Evolutionary conservation across 2,797 vertebrate species (phyloP).

Genomic region (Percopsis omiscomaycus): DNA sequence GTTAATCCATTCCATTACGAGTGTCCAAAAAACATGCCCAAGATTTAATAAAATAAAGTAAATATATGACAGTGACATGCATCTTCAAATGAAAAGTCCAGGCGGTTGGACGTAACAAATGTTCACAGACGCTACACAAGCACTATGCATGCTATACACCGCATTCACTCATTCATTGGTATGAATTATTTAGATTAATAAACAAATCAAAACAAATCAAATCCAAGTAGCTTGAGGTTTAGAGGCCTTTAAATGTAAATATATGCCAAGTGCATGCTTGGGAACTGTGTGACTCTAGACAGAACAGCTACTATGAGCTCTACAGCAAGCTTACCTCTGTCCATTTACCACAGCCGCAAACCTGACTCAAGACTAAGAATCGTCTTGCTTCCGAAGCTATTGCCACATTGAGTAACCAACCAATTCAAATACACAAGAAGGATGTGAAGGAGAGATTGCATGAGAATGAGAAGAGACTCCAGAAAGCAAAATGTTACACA

Average conservation of each 20-base stretch:
- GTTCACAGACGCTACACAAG: constrained; percentile 33
- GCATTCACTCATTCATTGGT: constrained; percentile 50
- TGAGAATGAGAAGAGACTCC: constrained; percentile 27
- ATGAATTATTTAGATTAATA: constrained; percentile 49
- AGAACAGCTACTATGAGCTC: constrained; percentile 31
- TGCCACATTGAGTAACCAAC: constrained; percentile 60
- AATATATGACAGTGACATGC: constrained; percentile 28
- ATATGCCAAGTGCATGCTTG: constrained; percentile 52
- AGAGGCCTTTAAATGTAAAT: neutral
- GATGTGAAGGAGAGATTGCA: constrained; percentile 41
- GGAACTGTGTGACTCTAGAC: constrained; percentile 34
- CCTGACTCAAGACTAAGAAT: constrained; percentile 36
- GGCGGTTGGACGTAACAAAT: constrained; percentile 4
- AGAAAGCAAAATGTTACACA: constrained; percentile 22
- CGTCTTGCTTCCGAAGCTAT: constrained; percentile 66
- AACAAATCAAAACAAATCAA: constrained; percentile 20
- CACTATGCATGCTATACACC: constrained; percentile 20
- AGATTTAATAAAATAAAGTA: constrained; percentile 9
- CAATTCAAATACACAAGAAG: constrained; percentile 61
- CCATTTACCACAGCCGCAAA: constrained; percentile 17
- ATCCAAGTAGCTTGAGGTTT: neutral
- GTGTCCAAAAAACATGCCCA: constrained; percentile 33
- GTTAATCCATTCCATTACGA: constrained; percentile 5
- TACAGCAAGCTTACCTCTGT: constrained; percentile 66
- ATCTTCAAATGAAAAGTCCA: constrained; percentile 14